Evolutionary conservation across 2,888 invertebrate species (phyloP).

Genomic region (Latrodectus elegans): DNA sequence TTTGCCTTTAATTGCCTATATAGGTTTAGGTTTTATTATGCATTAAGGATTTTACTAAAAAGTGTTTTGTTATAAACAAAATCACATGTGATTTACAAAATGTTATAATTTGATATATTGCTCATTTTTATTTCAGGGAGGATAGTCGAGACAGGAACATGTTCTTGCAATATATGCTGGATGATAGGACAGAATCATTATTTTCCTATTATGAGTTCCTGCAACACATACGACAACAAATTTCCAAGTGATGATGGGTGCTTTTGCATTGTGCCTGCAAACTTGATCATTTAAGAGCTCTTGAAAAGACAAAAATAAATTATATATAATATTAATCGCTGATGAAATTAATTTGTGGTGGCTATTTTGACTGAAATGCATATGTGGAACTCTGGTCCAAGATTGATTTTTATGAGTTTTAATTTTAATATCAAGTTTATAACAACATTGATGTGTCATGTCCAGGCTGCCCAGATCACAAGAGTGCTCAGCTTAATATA

Average conservation of each 20-base stretch:
- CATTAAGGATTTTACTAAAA: too few relatives aligned
- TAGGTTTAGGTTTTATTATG: too few relatives aligned
- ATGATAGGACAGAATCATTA: conserved; percentile 94
- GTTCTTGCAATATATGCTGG: conserved; percentile 92
- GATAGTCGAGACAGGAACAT: conserved; percentile 87
- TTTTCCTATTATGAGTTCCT: conserved; percentile 98
- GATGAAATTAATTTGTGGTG: conserved; percentile 21
- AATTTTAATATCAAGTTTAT: background rate
- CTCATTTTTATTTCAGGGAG: conserved; percentile 82
- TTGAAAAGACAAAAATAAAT: conserved; percentile 10
- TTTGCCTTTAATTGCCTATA: too few relatives aligned
- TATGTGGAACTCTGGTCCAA: conserved; percentile 37
- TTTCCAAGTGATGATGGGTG: conserved; percentile 74
- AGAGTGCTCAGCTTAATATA: background rate
- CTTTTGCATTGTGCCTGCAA: conserved; percentile 30
- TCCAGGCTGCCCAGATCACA: background rate
- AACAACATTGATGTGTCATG: background rate
- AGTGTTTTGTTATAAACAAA: too few relatives aligned
- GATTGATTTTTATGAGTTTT: background rate
- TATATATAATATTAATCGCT: conserved; percentile 24
- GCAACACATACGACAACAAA: conserved; percentile 92
- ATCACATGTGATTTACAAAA: too few relatives aligned
- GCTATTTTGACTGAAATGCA: conserved; percentile 8
- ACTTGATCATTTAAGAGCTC: conserved; percentile 6
- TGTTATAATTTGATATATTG: background rate